Base-by-base conservation (phyloP, 2,113 vertebrate species). In the Zosterops borbonicus region DNA sequence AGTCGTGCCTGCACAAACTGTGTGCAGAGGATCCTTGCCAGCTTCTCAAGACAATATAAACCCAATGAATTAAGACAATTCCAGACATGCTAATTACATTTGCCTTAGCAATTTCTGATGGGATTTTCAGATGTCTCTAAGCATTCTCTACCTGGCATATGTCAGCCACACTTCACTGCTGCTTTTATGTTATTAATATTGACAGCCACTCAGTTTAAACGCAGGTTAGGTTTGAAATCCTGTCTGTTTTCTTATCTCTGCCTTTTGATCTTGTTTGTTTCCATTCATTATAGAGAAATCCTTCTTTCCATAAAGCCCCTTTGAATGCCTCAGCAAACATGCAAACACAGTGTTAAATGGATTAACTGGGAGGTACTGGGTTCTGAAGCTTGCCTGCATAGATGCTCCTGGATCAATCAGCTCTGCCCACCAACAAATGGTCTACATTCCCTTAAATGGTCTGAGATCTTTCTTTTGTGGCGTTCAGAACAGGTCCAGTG, bases 231-330 rank as follows among this genome's bases (percentile, higher is more conserved):
- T 95, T 49, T 96, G 95, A 96, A 97, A 97, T 90, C 89, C 94
- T 93, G 78, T 84, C 95, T 95, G 64, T 76, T 93, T 88, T 65
- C 96, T 97, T 96, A 95, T 95, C 90, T 94, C 73, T 95, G 83
- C 71, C 79, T 95, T 94, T 96, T 95, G 94, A 95, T 97, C 95
- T 96, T 94, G 47, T 95, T 96, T 96, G 87, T 90, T 96, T 94
- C 85, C 31, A 22, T 85, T 94, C 79, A 90, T 95, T 95, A 92
- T 5, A 12, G 74, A 92, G 70, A 97, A 97, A 95, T 84, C 87
- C 65, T 93, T 75, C 71, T 90, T 93, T 95, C 93, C 79, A 87
- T 94, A 91, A 95, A 89, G 75, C 41, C n/a, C n/a, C 27, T 89
- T 75, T 79, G 62, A 92, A 95, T 91, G 91, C 74, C 59, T 88